Conservation (phyloP, 2,113 vertebrate species). For the Silurus meridionalis region DNA sequence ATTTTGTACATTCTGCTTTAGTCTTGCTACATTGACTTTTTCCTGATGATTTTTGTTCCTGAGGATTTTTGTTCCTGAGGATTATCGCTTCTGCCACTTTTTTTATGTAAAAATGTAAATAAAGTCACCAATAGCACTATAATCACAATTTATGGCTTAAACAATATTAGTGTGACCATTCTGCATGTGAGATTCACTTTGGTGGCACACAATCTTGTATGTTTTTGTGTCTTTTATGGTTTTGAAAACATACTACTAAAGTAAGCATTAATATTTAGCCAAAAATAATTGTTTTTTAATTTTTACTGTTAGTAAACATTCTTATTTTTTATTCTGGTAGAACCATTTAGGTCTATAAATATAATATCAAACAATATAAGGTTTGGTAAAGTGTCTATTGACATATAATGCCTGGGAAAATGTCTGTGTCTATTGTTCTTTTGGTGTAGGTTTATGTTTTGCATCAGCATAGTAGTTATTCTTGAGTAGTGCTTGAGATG, state of each 20-base stretch:
- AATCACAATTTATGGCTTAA: not conserved
- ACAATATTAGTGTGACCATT: not conserved
- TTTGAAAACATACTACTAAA: slow-evolving; percentile 11
- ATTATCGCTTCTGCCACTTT: not conserved
- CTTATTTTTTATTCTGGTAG: not conserved
- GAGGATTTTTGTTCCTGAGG: not conserved
- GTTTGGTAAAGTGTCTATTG: not conserved
- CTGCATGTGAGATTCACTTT: not conserved
- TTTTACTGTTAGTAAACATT: not conserved
- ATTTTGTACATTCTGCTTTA: not conserved
- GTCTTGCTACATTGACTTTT: not conserved
- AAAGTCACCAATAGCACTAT: not conserved
- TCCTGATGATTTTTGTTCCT: not conserved
- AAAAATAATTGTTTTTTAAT: not conserved
- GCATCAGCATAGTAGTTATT: slow-evolving; percentile 7
- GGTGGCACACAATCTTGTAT: not conserved
- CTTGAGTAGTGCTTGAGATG: slow-evolving; percentile 22
- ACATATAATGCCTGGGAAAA: not conserved
- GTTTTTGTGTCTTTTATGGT: not conserved
- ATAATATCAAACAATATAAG: not conserved
- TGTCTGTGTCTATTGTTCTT: not conserved
- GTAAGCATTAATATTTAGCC: not conserved
- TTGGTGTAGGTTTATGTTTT: slow-evolving; percentile 6
- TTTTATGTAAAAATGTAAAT: not conserved
- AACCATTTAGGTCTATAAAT: not conserved